Evolutionary conservation across 2,797 vertebrate genomes (phyloP), one percentile per base, ranked within the genome.

Genomic region (Tolypeutes matacus): DNA sequence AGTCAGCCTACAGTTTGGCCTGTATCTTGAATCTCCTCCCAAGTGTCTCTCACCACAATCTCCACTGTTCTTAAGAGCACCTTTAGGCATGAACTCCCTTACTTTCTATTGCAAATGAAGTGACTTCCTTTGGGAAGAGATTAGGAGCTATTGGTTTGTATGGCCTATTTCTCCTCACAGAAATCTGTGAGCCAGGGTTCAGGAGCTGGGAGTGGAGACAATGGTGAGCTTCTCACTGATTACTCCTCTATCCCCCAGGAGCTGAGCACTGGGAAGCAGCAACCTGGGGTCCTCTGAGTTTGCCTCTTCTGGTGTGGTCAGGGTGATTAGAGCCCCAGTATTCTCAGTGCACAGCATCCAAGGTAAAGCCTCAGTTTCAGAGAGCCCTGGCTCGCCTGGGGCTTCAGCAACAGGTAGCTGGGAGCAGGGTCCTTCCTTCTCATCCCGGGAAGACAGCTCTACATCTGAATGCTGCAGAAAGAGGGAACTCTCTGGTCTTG

Each of bases 61-160:
- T 46, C 46, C 46, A 46, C 46, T 9, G 46, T 46, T 46, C 46
- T 46, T 5, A 13, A 64, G 51, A 53, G 51, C 51, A 53, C 51
- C 56, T 58, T 67, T 20, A 36, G 51, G 49, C 14, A 62, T 84
- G 39, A 84, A 83, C 34, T 34, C 65, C 69, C 51, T 86, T 76
- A 72, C 46, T 83, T 39, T 34, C 73, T 62, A 21, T n/a, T 77
- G 85, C 80, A 95, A 92, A 93, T 34, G 53, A 89, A 78, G 51
- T 49, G 34, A 80, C 20, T 46, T 80, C 53, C 83, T 70, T 82
- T 23, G 65, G 56, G 58, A 94, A 96, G 80, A 91, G 72, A 76
- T 75, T 34, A 58, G 42, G 51, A 89, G 29, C 34, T 58, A 29
- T 29, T 13, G 67, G 46, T 42, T 80, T 51, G 86, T 36, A 76